These are phyloP conservation scores for Netelia inedita DNA, from an alignment of 2,888 invertebrate species.

Conservation along the genomic window DNA sequence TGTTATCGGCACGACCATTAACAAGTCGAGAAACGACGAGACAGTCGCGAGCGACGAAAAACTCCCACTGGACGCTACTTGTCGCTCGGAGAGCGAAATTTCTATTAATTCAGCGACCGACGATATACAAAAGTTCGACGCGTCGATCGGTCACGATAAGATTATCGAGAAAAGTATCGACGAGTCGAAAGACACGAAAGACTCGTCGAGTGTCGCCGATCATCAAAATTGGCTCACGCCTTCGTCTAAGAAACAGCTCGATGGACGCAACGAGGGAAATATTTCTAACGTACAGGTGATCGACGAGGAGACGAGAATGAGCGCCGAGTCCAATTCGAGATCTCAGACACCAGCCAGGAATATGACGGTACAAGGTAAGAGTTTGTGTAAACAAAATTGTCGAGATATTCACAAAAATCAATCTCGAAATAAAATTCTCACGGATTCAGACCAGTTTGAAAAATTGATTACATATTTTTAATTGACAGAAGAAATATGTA, in stretches of 20 bases:
- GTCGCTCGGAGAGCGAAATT: slow-evolving; percentile 56
- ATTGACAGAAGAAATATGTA: neutral
- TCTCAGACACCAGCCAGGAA: slow-evolving; percentile 84
- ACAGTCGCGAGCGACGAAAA: slow-evolving; percentile 47
- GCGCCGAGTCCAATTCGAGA: slow-evolving; percentile 84
- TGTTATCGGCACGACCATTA: slow-evolving; percentile 55
- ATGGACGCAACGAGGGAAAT: slow-evolving; percentile 76
- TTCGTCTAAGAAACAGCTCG: slow-evolving; percentile 76
- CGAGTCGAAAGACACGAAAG: slow-evolving; percentile 73
- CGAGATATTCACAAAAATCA: neutral
- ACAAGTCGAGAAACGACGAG: slow-evolving; percentile 53
- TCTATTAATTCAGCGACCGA: neutral
- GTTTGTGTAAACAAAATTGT: neutral
- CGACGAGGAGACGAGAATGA: slow-evolving; percentile 87
- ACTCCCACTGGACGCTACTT: slow-evolving; percentile 44
- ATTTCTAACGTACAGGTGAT: slow-evolving; percentile 85
- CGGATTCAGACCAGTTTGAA: neutral
- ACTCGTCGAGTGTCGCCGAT: slow-evolving; percentile 67
- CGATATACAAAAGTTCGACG: slow-evolving; percentile 55
- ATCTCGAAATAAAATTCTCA: neutral
- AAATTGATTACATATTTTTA: neutral
- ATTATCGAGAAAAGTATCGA: slow-evolving; percentile 67
- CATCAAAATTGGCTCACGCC: slow-evolving; percentile 83
- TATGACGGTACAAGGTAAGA: slow-evolving; percentile 80
- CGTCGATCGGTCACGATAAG: slow-evolving; percentile 66